Evolutionary conservation across 2,797 vertebrate species (phyloP).

Genomic region (Enteromius treurensis): DNA sequence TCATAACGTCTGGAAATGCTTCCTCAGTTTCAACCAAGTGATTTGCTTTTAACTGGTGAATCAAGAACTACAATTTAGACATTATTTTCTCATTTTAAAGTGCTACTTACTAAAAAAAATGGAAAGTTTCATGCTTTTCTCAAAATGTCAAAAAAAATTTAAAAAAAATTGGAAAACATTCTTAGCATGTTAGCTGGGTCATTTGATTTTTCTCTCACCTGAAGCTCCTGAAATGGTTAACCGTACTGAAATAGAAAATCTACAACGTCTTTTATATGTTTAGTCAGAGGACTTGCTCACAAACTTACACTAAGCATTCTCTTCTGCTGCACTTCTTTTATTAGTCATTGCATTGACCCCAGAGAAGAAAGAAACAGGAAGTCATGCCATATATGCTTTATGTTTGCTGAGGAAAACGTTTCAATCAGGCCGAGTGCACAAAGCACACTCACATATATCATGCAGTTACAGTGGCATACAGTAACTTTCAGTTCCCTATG

Average conservation of each 20-base stretch:
- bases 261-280: background rate
- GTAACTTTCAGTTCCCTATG: background rate
- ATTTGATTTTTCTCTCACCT: background rate
- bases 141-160: background rate
- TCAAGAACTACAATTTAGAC: background rate
- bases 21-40: background rate
- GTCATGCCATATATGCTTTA: background rate
- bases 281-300: background rate
- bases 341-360: background rate
- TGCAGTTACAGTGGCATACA: background rate
- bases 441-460: background rate
- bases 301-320: background rate
- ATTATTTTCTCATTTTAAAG: background rate
- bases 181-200: background rate
- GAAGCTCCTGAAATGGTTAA: background rate
- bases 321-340: background rate
- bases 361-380: background rate
- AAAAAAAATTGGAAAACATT: background rate
- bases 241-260: background rate
- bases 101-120: background rate
- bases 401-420: background rate
- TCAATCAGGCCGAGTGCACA: background rate
- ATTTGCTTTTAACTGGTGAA: background rate
- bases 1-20: background rate
- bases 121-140: background rate